A percentile compares a stretch with the other conserved stretches of the same genome.
Conservation (phyloP, 2,113 vertebrate genomes). For the Heterotilapia buettikoferi region DNA sequence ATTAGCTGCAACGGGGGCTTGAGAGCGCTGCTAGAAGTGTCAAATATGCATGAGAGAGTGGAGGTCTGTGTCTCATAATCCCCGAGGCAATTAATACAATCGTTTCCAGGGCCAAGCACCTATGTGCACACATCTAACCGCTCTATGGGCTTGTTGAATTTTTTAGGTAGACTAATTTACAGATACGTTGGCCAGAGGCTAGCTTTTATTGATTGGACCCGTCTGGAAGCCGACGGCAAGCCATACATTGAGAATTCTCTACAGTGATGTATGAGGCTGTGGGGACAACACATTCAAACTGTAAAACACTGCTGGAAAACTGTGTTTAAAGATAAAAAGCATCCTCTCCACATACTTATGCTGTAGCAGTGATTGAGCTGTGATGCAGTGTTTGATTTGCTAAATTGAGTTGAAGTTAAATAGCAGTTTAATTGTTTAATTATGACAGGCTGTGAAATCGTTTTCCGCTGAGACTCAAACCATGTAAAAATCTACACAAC, state of each 20-base stretch:
- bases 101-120: slow-evolving; percentile 28
- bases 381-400: not conserved
- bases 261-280: not conserved
- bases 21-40: slow-evolving; percentile 5
- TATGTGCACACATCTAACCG: slow-evolving; percentile 17
- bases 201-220: slow-evolving; percentile 28
- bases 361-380: not conserved
- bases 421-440: not conserved
- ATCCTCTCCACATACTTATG: not conserved
- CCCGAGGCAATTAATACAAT: slow-evolving; percentile 50
- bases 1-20: slow-evolving; percentile 28
- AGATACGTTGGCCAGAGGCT: slow-evolving; percentile 20
- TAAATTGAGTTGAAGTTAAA: not conserved
- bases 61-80: slow-evolving; percentile 37
- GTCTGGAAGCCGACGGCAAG: not conserved
- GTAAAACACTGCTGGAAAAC: not conserved
- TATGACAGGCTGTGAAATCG: not conserved
- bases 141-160: slow-evolving; percentile 22
- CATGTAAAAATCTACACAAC: not conserved
- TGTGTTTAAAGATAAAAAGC: not conserved
- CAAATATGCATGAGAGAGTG: slow-evolving; percentile 60
- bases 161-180: slow-evolving; percentile 39
- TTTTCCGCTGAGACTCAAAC: not conserved
- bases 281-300: not conserved
- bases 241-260: slow-evolving; percentile 9